phyloP scores from a whole-genome alignment of 1,140 invertebrate genomes.

The Globodera rostochiensis region DNA sequence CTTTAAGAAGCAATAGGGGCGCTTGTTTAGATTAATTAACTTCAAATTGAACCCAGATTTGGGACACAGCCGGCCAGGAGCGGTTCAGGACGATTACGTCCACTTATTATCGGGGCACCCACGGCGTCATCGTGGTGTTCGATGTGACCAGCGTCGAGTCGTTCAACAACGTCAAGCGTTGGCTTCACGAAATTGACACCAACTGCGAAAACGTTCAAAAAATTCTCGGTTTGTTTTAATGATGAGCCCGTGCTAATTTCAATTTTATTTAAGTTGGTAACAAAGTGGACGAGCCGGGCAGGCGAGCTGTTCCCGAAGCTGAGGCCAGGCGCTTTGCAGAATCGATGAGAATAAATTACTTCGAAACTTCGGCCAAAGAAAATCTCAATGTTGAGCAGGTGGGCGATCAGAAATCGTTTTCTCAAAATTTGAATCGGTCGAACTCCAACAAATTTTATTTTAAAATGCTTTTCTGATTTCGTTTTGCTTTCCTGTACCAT shows the following conservation, averaged over 20 bases:
- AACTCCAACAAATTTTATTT: too few relatives aligned
- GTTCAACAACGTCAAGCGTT: constrained; percentile 95
- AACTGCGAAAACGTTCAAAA: constrained; percentile 99
- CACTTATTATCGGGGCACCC: constrained; percentile 95
- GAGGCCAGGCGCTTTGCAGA: constrained; percentile 94
- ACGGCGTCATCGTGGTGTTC: constrained; percentile 89
- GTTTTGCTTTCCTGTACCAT: too few relatives aligned
- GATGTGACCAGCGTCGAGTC: constrained; percentile 98
- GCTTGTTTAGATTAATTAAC: too few relatives aligned
- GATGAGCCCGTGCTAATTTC: too few relatives aligned
- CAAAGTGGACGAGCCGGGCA: constrained; percentile 94
- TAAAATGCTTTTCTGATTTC: too few relatives aligned
- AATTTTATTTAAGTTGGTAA: constrained; percentile 81
- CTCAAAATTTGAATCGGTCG: too few relatives aligned
- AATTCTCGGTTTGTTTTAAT: constrained; percentile 79
- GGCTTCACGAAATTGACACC: constrained; percentile 95
- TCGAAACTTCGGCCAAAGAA: constrained; percentile 98
- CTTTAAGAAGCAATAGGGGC: too few relatives aligned
- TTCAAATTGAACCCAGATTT: constrained; percentile 31
- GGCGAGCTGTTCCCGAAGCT: constrained; percentile 92
- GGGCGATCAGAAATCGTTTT: background rate
- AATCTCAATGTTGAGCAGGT: constrained; percentile 97
- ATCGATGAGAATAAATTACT: constrained; percentile 93
- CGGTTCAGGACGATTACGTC: constrained; percentile 92
- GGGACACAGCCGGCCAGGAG: constrained; percentile 74